A percentile compares a stretch with the other conserved stretches of the same genome.
These are phyloP conservation scores for Melinopterus prodromus DNA, from an alignment of 2,888 invertebrate species.

Conservation along the genomic window DNA sequence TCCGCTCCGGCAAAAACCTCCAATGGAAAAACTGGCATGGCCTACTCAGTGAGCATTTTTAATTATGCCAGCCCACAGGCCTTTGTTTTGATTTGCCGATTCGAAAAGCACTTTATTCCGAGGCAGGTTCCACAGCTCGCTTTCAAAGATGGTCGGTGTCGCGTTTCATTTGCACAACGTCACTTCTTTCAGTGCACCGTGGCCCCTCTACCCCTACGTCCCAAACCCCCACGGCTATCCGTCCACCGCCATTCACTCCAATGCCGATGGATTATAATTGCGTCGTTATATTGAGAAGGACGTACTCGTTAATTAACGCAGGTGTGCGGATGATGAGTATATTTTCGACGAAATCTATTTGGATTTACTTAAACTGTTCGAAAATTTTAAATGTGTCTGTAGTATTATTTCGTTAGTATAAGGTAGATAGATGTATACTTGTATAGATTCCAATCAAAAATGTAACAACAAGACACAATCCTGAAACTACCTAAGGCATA, in stretches of 20 bases:
- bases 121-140: conserved; percentile 44
- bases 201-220: not conserved
- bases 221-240: not conserved
- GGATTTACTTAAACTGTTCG: not conserved
- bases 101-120: conserved; percentile 55
- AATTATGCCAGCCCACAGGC: conserved; percentile 60
- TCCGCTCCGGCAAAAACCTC: conserved; percentile 42
- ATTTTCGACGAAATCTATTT: not conserved
- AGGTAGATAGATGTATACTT: no score
- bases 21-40: conserved; percentile 52
- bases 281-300: not conserved
- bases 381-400: no score
- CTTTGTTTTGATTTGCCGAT: conserved; percentile 59
- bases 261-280: not conserved
- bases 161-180: conserved; percentile 15
- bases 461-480: no score
- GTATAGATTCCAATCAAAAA: no score
- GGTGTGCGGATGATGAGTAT: not conserved
- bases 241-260: not conserved
- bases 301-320: not conserved
- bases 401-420: no score
- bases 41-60: conserved; percentile 58
- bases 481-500: no score
- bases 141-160: conserved; percentile 51
- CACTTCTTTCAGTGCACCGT: not conserved